Percentiles rank a stretch among this genome's conserved stretches.
These are phyloP conservation scores for Nannobrachium achirus DNA, from an alignment of 2,113 vertebrate species.

Conservation along the genomic window DNA sequence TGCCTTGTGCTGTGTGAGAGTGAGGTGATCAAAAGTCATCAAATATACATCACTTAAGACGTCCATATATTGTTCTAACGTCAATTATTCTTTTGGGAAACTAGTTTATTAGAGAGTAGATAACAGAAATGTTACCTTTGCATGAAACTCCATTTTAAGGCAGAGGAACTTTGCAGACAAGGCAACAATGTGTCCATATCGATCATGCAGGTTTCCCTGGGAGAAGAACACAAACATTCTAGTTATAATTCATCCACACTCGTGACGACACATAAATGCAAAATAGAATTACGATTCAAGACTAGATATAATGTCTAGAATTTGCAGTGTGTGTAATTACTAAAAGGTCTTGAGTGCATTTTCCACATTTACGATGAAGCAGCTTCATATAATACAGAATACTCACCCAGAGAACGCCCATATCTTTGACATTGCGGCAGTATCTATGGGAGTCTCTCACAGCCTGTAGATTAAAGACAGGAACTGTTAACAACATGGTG, in stretches of 20 bases:
- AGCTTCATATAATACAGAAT: not conserved
- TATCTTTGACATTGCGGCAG: conserved; percentile 58
- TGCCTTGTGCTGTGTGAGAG: conserved; percentile 70
- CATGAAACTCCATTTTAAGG: conserved; percentile 95
- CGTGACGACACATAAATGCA: not conserved
- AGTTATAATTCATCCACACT: not conserved
- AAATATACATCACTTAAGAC: not conserved
- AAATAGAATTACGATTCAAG: too few species aligned
- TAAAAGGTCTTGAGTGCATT: not conserved
- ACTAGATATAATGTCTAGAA: too few species aligned
- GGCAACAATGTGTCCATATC: conserved; percentile 93
- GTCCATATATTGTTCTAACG: not conserved
- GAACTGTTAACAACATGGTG: not conserved
- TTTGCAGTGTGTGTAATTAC: too few species aligned
- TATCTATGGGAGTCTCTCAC: conserved; percentile 57
- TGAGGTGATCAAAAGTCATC: not conserved
- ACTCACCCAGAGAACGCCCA: conserved; percentile 73
- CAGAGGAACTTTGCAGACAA: conserved; percentile 90
- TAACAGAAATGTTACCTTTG: conserved; percentile 81
- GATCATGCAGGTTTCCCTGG: conserved; percentile 91
- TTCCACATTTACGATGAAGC: not conserved
- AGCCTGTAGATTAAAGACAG: conserved; percentile 23
- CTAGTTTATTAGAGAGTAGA: not conserved
- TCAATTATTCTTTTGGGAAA: not conserved
- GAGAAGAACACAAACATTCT: not conserved